These are phyloP conservation scores for Chamaea fasciata DNA, from an alignment of 2,113 vertebrate species.

Conservation along the genomic window DNA sequence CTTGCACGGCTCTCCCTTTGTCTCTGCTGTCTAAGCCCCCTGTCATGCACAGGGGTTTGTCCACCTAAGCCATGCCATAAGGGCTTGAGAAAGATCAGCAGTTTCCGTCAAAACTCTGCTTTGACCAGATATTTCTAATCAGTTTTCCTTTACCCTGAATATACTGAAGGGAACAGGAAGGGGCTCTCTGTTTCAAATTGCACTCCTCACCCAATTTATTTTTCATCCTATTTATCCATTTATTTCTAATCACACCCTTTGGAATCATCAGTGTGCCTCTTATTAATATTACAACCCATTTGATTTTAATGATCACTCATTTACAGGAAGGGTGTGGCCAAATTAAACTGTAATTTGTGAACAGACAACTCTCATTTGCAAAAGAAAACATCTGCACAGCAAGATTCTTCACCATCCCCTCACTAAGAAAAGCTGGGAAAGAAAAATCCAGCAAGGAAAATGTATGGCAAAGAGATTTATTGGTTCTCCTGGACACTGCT, in stretches of 20 bases:
- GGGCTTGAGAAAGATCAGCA: neutral
- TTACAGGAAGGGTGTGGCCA: neutral
- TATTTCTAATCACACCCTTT: neutral
- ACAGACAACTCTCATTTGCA: neutral
- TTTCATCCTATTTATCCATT: neutral
- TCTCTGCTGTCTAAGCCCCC: neutral
- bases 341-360: neutral
- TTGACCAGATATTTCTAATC: neutral
- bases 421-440: neutral
- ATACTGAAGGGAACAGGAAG: neutral
- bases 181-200: neutral
- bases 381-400: neutral
- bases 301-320: neutral
- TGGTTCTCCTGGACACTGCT: neutral
- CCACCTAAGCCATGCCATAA: neutral
- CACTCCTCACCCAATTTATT: neutral
- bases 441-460: neutral
- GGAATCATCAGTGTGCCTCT: neutral
- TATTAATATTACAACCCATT: neutral
- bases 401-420: neutral
- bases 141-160: neutral
- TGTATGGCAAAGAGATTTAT: fast-evolving
- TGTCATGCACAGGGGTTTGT: neutral
- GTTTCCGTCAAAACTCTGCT: neutral
- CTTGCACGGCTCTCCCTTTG: neutral